Conservation (phyloP, 2,113 vertebrate species). For the Taurulus bubalis region DNA sequence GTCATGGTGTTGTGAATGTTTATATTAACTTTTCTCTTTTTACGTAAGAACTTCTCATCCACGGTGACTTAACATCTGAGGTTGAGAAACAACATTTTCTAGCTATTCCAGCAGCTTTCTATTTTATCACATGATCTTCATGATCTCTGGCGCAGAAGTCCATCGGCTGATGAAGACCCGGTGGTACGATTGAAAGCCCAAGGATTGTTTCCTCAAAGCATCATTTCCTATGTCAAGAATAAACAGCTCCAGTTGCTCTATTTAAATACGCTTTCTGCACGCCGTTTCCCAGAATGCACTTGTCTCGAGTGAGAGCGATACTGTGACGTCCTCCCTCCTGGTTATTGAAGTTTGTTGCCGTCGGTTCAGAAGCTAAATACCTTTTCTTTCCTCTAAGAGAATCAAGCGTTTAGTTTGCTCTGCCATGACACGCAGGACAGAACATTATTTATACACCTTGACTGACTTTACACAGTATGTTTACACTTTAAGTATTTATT, state of each 20-base stretch:
- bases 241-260: neutral
- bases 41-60: neutral
- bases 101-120: neutral
- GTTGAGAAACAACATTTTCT: neutral
- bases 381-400: neutral
- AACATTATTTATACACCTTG: slow-evolving; percentile 28
- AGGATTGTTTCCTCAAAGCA: neutral
- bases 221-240: neutral
- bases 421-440: neutral
- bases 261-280: neutral
- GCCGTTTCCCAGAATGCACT: slow-evolving; percentile 33
- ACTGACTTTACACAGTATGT: slow-evolving; percentile 23
- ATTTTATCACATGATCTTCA: neutral
- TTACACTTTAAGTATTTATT: slow-evolving; percentile 46
- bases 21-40: neutral
- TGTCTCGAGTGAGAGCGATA: neutral
- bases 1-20: too few relatives aligned
- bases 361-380: neutral
- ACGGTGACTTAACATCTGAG: neutral
- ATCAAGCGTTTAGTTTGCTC: slow-evolving; percentile 8
- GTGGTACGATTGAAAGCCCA: neutral
- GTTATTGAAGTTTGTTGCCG: neutral
- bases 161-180: neutral
- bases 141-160: neutral
- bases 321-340: neutral